Percentiles rank a stretch among this genome's conserved stretches.
Evolutionary conservation across 2,113 vertebrate genomes (phyloP).

Genomic region (Bufo bufo): DNA sequence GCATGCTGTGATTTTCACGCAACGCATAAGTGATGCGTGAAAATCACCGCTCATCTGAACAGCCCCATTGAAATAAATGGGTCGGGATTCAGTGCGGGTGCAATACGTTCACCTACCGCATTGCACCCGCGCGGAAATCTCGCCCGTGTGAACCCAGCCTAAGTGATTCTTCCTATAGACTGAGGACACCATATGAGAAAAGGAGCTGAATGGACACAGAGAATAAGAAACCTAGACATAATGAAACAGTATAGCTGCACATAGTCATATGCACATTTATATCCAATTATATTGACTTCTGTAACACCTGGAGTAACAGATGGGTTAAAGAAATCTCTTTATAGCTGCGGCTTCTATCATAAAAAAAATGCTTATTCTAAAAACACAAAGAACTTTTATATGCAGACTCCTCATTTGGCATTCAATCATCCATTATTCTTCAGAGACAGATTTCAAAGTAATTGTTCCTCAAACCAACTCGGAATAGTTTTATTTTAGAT

Average conservation of each 20-base stretch:
- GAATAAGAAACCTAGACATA: neutral
- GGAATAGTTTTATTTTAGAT: conserved; percentile 54
- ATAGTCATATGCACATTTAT: neutral
- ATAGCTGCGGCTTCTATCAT: conserved; percentile 9
- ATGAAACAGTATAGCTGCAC: neutral
- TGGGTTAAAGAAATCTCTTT: conserved; percentile 35
- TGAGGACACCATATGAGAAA: neutral
- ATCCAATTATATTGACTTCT: neutral
- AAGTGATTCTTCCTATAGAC: neutral
- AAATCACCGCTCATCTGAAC: no score
- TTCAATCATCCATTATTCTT: conserved; percentile 59
- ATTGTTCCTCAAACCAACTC: conserved; percentile 52
- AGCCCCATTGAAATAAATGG: no score
- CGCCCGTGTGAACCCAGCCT: no score
- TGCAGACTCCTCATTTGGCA: conserved; percentile 49
- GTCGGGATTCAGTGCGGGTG: no score
- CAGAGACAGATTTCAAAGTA: conserved; percentile 57
- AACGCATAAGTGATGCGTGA: no score
- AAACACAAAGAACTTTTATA: conserved; percentile 55
- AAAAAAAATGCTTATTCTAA: conserved; percentile 45
- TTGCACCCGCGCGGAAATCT: no score
- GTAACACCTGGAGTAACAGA: neutral
- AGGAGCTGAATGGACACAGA: neutral
- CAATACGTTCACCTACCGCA: no score
- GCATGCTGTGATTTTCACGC: no score